Percentiles rank a stretch among this genome's conserved stretches.
phyloP scores from a whole-genome alignment of 2,797 vertebrate species.

The Pangasius larnaudii region DNA sequence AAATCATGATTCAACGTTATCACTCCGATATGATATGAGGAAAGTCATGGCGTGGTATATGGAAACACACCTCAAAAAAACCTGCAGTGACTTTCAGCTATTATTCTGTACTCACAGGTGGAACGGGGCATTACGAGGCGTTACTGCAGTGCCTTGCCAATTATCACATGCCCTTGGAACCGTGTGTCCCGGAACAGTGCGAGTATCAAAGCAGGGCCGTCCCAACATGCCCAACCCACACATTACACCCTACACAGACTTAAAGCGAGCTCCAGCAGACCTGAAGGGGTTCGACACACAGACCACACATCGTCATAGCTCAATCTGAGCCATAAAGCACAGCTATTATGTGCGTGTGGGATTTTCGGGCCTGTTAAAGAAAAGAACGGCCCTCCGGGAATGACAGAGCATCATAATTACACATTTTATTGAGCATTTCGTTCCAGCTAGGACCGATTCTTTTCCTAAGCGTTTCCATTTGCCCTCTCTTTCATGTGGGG shows the following conservation, averaged over 20 bases:
- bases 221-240: slow-evolving; percentile 51
- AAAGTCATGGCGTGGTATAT: neutral
- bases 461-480: slow-evolving; percentile 81
- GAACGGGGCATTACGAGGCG: slow-evolving; percentile 54
- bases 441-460: slow-evolving; percentile 81
- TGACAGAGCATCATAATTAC: slow-evolving; percentile 82
- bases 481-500: slow-evolving; percentile 78
- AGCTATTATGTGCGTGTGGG: slow-evolving; percentile 79
- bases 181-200: slow-evolving; percentile 55
- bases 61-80: slow-evolving; percentile 4
- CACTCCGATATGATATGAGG: neutral
- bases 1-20: slow-evolving; percentile 14
- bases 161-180: slow-evolving; percentile 61
- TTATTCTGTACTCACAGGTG: slow-evolving; percentile 17
- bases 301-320: slow-evolving; percentile 82
- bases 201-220: slow-evolving; percentile 48
- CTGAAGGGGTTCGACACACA: slow-evolving; percentile 62
- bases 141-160: slow-evolving; percentile 59
- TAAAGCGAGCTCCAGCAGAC: slow-evolving; percentile 42
- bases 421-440: slow-evolving; percentile 82
- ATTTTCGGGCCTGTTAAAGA: slow-evolving; percentile 65
- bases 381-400: slow-evolving; percentile 71
- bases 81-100: neutral
- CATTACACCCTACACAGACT: slow-evolving; percentile 64
- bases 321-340: slow-evolving; percentile 73